These are phyloP conservation scores for Orycteropus afer DNA, from an alignment of 2,113 vertebrate species.

Conservation along the genomic window DNA sequence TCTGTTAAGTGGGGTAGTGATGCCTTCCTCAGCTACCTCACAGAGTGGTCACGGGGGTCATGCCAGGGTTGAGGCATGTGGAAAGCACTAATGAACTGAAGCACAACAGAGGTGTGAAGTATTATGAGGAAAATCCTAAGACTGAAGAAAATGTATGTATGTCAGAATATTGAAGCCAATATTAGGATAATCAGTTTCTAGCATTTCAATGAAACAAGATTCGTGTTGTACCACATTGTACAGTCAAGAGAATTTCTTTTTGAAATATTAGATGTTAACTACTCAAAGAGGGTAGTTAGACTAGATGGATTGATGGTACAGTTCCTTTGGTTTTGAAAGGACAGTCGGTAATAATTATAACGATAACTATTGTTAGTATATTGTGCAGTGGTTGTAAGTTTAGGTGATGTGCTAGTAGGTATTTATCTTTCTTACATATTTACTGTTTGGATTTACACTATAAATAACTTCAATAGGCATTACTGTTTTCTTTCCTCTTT, in stretches of 20 bases:
- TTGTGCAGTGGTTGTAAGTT: not conserved
- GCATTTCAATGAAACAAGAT: not conserved
- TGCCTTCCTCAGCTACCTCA: conserved; percentile 9
- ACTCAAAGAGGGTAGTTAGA: not conserved
- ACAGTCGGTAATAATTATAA: not conserved
- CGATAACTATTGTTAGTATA: not conserved
- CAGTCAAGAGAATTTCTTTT: not conserved
- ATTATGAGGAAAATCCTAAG: not conserved
- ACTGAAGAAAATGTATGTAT: not conserved
- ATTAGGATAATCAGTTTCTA: not conserved
- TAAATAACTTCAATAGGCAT: not conserved
- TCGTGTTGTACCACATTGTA: not conserved
- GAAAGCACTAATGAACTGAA: not conserved
- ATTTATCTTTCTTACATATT: not conserved
- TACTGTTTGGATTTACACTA: conserved; percentile 19
- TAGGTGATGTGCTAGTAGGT: not conserved
- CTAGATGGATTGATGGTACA: not conserved
- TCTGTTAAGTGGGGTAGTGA: not conserved
- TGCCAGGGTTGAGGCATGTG: not conserved
- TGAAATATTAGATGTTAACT: not conserved
- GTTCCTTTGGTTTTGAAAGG: not conserved
- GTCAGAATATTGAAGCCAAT: not conserved
- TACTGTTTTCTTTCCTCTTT: not conserved
- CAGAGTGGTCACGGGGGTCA: not conserved
- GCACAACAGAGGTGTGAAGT: not conserved